Evolutionary conservation across 1,140 invertebrate genomes (phyloP), one percentile per base, ranked within the genome.

Genomic region (Maconellicoccus hirsutus): DNA sequence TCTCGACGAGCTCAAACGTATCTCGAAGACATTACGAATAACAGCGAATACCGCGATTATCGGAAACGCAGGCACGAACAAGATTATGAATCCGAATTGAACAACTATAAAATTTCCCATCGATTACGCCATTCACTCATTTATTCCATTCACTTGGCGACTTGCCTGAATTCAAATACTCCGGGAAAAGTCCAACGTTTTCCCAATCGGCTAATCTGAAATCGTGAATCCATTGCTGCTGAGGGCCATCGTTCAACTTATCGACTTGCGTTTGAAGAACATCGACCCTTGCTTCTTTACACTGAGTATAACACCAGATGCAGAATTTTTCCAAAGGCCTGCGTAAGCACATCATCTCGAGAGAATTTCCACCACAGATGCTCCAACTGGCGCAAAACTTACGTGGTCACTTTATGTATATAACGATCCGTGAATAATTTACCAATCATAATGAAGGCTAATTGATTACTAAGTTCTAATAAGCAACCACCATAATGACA

Each of bases 371-470:
- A n/a, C n/a, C n/a, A n/a, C n/a, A 16, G 52, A 22, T 19, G 3
- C 52, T 59, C 12, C 29, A 12, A 33, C 12, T 33, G 29, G 52
- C 6, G 52, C n/a, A 59, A 19, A 14, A 75, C 74, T 72, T 74
- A 77, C 12, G 89, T 89, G 79, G 86, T 84, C 70, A 89, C 77
- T 83, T 90, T 90, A 80, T 91, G 89, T 72, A 94, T 84, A 76
- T 94, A 89, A 79, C 95, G 96, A 77, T 94, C 96, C 78, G 95
- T 87, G 70, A 90, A 85, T 78, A 98, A 95, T 78, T 97, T 96
- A 10, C 94, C 94, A 25, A 98, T 89, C 94, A 98, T 97, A 73
- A 98, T 95, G 71, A 97, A 96, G 0, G 91, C 90, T 22, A 98
- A 79, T 76, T 98, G 94, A 73, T 98, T 95, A 75, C 92, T 96